These are phyloP conservation scores for Neuroterus valhalla DNA, from an alignment of 1,140 invertebrate genomes.

Conservation along the genomic window DNA sequence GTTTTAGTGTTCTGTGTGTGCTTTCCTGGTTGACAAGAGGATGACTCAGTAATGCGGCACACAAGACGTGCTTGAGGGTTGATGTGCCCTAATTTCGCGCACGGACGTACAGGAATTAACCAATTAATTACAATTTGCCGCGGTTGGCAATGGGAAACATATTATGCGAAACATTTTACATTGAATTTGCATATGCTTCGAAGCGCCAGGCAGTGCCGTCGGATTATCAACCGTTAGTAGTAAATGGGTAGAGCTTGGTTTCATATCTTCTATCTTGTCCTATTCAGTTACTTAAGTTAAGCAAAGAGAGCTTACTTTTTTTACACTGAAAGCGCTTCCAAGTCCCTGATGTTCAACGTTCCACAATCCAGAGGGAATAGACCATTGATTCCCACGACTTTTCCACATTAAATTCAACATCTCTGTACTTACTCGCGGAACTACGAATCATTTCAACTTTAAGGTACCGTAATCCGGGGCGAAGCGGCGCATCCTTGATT, in stretches of 20 bases:
- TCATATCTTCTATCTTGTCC: slow-evolving; percentile 22
- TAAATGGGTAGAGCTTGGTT: slow-evolving; percentile 33
- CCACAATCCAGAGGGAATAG: slow-evolving; percentile 31
- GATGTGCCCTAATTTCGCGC: slow-evolving; percentile 44
- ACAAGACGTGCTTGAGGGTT: slow-evolving; percentile 11
- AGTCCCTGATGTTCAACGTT: slow-evolving; percentile 32
- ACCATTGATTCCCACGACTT: slow-evolving; percentile 30
- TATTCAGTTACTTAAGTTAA: too few species aligned
- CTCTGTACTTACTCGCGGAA: neutral
- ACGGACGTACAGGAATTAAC: slow-evolving; percentile 48
- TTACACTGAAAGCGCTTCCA: slow-evolving; percentile 33
- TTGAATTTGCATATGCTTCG: slow-evolving; percentile 62
- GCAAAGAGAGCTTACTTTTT: slow-evolving; percentile 29
- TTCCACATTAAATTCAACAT: slow-evolving; percentile 21
- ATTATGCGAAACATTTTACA: slow-evolving; percentile 63
- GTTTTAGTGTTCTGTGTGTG: too few species aligned
- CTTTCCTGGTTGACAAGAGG: slow-evolving; percentile 1
- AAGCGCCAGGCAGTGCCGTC: slow-evolving; percentile 54
- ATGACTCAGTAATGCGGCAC: neutral
- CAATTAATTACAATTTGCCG: slow-evolving; percentile 65
- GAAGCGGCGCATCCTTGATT: too few species aligned
- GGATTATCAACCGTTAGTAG: slow-evolving; percentile 57
- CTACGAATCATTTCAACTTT: slow-evolving; percentile 24
- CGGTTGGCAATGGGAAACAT: slow-evolving; percentile 47
- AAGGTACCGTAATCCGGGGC: neutral